Conservation (phyloP, 2,797 vertebrate species). For the Gallinago nigripennis region DNA sequence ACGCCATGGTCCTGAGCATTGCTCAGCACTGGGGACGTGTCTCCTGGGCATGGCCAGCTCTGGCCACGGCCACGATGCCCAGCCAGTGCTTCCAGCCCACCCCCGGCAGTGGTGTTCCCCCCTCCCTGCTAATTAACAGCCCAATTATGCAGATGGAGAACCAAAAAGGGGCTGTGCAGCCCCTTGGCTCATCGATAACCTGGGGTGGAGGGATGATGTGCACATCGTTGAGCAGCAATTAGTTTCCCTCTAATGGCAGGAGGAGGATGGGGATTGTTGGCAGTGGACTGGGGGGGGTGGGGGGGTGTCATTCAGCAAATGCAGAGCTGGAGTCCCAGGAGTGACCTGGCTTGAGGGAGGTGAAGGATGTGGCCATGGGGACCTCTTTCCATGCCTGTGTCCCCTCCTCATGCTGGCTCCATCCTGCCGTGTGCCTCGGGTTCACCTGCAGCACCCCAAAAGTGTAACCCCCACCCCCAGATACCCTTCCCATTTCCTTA, state of each 20-base stretch:
- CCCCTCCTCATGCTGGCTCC: neutral
- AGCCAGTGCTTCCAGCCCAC: neutral
- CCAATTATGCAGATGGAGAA: neutral
- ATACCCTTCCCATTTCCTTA: neutral
- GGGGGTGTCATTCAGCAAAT: neutral
- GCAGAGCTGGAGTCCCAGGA: neutral
- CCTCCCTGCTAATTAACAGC: neutral
- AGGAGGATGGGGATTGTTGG: neutral
- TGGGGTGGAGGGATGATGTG: accelerated
- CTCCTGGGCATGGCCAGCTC: neutral
- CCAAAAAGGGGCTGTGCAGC: neutral
- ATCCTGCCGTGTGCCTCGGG: accelerated
- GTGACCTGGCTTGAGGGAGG: neutral
- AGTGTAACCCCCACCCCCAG: accelerated
- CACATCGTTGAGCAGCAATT: accelerated
- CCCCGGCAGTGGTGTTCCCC: neutral
- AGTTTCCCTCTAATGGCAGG: neutral
- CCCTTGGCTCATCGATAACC: neutral
- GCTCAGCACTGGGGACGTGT: neutral
- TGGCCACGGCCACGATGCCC: accelerated
- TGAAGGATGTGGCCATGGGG: accelerated
- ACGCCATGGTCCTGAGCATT: neutral
- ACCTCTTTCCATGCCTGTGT: accelerated
- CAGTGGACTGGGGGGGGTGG: too few relatives aligned
- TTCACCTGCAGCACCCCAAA: neutral